Evolutionary conservation across 2,113 vertebrate genomes (phyloP).

Genomic region (Gallinago paraguaiae): DNA sequence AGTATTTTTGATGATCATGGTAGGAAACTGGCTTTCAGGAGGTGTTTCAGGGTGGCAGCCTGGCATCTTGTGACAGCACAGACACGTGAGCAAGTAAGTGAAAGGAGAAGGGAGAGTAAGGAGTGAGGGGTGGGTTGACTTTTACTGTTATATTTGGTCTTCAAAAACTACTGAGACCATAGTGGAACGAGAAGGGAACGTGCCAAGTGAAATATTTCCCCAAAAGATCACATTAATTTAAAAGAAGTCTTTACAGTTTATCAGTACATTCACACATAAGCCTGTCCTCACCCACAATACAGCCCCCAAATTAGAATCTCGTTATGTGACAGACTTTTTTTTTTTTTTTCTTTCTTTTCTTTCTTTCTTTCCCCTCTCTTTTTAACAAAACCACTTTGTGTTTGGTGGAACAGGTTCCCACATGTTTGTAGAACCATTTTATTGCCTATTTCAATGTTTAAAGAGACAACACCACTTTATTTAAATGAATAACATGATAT

Average conservation of each 20-base stretch:
- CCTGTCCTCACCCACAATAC: background rate
- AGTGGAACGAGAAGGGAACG: background rate
- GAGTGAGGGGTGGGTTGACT: background rate
- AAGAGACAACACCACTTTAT: conserved; percentile 46
- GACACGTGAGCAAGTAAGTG: background rate
- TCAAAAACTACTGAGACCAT: background rate
- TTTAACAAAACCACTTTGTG: conserved; percentile 19
- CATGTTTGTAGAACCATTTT: conserved; percentile 26
- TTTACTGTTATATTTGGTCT: background rate
- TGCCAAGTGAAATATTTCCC: background rate
- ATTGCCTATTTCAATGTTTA: conserved; percentile 41
- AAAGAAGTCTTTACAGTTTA: background rate
- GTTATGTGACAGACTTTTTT: background rate
- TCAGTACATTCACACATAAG: background rate
- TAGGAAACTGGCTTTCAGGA: background rate
- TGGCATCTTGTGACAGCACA: background rate
- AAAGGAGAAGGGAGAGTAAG: background rate
- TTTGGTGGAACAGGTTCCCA: conserved; percentile 19
- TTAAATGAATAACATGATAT: conserved; percentile 41
- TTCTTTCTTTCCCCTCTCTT: background rate
- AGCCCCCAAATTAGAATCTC: background rate
- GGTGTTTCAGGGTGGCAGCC: background rate
- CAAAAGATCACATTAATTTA: background rate
- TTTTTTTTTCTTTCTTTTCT: background rate
- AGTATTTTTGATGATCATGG: background rate